These are phyloP conservation scores for Brachionus paranguensis DNA, from an alignment of 1,140 invertebrate genomes.

Conservation along the genomic window DNA sequence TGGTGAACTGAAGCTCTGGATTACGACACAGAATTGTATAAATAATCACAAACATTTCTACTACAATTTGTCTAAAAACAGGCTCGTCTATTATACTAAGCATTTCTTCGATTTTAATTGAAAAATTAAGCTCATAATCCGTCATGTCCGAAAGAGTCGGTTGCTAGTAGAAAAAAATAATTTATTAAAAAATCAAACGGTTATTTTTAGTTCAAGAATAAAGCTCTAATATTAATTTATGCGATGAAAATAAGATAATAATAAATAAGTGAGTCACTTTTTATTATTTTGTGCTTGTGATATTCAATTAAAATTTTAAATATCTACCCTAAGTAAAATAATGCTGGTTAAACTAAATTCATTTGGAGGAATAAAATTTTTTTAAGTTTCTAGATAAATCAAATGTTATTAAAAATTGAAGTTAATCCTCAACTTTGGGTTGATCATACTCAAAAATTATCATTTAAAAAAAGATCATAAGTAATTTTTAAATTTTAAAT, in stretches of 20 bases:
- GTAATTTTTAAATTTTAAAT: too few species aligned
- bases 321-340: too few species aligned
- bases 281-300: too few species aligned
- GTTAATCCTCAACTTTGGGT: too few species aligned
- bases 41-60: conserved; percentile 62
- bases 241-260: background rate
- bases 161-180: conserved; percentile 53
- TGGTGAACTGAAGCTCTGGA: conserved; percentile 24
- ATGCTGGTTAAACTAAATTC: too few species aligned
- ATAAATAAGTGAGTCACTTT: background rate
- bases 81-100: conserved; percentile 77
- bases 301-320: too few species aligned
- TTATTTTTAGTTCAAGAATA: background rate
- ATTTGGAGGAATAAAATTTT: too few species aligned
- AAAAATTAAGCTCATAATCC: conserved; percentile 88
- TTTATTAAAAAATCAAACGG: background rate
- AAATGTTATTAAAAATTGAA: too few species aligned
- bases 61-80: conserved; percentile 84
- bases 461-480: too few species aligned
- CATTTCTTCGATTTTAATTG: conserved; percentile 86
- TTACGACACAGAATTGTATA: conserved; percentile 33
- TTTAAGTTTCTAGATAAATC: too few species aligned
- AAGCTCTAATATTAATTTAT: background rate
- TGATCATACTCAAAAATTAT: too few species aligned
- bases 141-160: conserved; percentile 92